Base-by-base conservation (phyloP, 2,888 invertebrate genomes). In the Cerastis leucographa region DNA sequence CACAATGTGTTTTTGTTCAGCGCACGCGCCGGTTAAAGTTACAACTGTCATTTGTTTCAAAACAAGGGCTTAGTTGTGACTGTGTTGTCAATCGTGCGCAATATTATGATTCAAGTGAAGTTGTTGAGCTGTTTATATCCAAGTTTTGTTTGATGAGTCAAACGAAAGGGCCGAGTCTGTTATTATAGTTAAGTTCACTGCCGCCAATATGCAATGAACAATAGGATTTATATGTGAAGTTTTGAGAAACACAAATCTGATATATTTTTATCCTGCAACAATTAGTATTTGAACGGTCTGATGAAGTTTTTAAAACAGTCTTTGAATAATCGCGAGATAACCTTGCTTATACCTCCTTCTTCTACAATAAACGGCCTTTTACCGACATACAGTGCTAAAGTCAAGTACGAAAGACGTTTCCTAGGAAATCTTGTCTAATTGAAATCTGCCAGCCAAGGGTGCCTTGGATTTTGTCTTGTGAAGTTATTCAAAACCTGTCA, bases 31-130 rank as follows among this genome's bases (percentile, higher is more conserved):
- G 67, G n/a, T 56, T 42, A 19, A 40, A 51, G 64, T 66, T 54
- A 59, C 80, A 80, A 75, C 75, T 79, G 81, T 79, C 79, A 79
- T 68, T 80, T 80, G 75, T 79, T 80, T 69, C 35, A 51, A 80
- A 79, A 79, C 79, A 79, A 80, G 81, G 56, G n/a, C 42, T 75
- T 44, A 42, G 25, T 80, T 79, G 56, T 75, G 40, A 64, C n/a
- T 68, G 12, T n/a, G 46, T 8, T 29, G 74, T 42, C 74, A 62
- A 73, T 62, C 74, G 54, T 80, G 67, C 75, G 74, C 67, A 79
- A 64, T 49, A 49, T 74, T 64, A 64, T 64, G 64, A 64, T 75
- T 56, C 25, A 42, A 80, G 68, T 35, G 51, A 40, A 44, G 40
- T 62, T 67, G 49, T 64, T 68, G 17, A 56, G 54, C 35, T 35